Evolutionary conservation across 2,888 invertebrate species (phyloP), one percentile per base, ranked within the genome.

Genomic region (Aspidiotus rigidus): DNA sequence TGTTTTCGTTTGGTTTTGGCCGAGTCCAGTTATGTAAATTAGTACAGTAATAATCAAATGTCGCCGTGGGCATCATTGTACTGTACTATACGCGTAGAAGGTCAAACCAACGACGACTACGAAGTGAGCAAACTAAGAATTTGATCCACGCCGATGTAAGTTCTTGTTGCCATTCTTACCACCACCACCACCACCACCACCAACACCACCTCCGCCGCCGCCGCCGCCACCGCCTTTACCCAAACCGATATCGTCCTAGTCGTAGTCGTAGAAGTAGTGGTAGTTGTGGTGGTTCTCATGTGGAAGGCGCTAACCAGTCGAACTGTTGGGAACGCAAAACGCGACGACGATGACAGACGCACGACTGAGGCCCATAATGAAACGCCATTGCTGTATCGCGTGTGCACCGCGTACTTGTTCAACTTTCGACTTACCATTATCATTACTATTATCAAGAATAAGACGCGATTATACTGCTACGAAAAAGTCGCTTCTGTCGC

Each of bases 291-390:
- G 64, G 54, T 63, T 7, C 16, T 15, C 56, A 16, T 56, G 16
- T 49, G 41, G 17, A 11, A 64, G 55, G 64, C 64, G 64, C 64
- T 64, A 66, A 66, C 66, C 42, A 64, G 64, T 64, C 64, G 64
- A 57, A 64, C 64, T 17, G 28, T 5, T 28, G 44, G 64, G 49
- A 49, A 49, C n/a, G 49, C 28, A 39, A 40, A 39, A 9, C 41
- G 42, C n/a, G 11, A 15, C 10, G 17, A 1, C 49, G 7, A 42
- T n/a, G 57, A 42, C 60, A 66, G 59, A 59, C 66, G 59, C 66
- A 49, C 54, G 64, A 64, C 42, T 57, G 40, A 40, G 40, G 64
- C 64, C 42, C 64, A 64, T 56, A 64, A 66, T 66, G 66, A 66
- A 57, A 66, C 66, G 57, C 56, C 66, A 59, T 66, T 59, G 59